A percentile compares a stretch with the other conserved stretches of the same genome.
phyloP scores from a whole-genome alignment of 2,113 vertebrate genomes.

The Daubentonia madagascariensis region DNA sequence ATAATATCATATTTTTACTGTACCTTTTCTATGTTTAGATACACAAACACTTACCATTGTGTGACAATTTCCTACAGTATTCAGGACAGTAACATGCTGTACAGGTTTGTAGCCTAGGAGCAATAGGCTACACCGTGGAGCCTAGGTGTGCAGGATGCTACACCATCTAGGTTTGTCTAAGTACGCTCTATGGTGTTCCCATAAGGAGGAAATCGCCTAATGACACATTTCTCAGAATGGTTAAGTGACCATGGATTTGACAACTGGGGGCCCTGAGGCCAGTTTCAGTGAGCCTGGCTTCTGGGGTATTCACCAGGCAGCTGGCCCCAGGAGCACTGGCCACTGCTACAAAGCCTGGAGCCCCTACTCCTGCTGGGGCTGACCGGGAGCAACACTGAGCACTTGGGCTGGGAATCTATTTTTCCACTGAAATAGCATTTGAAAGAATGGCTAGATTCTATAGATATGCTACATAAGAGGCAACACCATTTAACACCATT shows the following conservation, averaged over 20 bases:
- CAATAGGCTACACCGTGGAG: not conserved
- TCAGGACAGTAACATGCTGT: not conserved
- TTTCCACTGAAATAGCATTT: not conserved
- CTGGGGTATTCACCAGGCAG: not conserved
- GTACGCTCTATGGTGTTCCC: not conserved
- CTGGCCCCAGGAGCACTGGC: not conserved
- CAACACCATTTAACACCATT: not conserved
- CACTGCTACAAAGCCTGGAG: not conserved
- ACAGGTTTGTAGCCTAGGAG: not conserved
- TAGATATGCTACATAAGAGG: not conserved
- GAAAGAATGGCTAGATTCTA: not conserved
- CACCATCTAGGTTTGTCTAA: not conserved
- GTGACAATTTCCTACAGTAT: not conserved
- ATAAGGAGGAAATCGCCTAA: not conserved
- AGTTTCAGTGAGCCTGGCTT: not conserved
- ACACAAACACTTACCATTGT: not conserved
- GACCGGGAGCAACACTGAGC: not conserved
- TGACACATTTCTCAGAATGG: not conserved
- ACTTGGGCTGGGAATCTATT: not conserved
- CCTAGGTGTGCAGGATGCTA: not conserved
- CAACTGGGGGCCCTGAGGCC: not conserved
- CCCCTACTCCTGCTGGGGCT: not conserved
- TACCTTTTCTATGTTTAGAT: not conserved
- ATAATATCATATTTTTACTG: not conserved
- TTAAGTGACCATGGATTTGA: not conserved